phyloP scores from a whole-genome alignment of 2,797 vertebrate species.

The Saxicola maurus region DNA sequence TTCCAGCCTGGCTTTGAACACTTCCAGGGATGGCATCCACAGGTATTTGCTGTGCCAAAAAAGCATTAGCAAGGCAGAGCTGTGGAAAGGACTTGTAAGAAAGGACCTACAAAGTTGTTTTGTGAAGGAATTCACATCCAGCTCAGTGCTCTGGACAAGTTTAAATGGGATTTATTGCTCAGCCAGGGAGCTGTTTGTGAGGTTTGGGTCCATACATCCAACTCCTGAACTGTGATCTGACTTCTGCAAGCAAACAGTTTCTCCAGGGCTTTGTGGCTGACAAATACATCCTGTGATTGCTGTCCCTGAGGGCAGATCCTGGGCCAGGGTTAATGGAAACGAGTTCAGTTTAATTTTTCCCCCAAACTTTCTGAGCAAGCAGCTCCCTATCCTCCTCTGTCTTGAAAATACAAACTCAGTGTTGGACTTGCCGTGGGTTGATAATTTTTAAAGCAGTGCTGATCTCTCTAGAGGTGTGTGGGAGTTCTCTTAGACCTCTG shows the following conservation, averaged over 20 bases:
- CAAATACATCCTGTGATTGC: not conserved
- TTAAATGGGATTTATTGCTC: not conserved
- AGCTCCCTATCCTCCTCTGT: not conserved
- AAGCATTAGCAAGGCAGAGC: not conserved
- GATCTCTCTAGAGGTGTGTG: not conserved
- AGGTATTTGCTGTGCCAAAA: not conserved
- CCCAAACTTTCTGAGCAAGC: not conserved
- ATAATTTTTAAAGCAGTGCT: not conserved
- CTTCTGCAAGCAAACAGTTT: not conserved
- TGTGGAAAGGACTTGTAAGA: not conserved
- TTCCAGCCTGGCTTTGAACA: not conserved
- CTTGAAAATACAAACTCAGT: not conserved
- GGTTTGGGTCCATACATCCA: not conserved
- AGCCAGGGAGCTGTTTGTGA: not conserved
- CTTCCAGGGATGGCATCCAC: not conserved
- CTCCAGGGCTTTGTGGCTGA: not conserved
- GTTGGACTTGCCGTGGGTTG: rapidly evolving
- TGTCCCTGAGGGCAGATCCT: not conserved
- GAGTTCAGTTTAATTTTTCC: not conserved
- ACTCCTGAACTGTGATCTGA: not conserved
- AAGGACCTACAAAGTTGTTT: not conserved
- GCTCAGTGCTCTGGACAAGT: not conserved
- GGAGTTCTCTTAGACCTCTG: not conserved
- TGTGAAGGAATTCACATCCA: not conserved
- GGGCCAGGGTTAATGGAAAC: not conserved